Conservation (phyloP, 2,888 invertebrate species). For the Lamellibrachia satsuma region DNA sequence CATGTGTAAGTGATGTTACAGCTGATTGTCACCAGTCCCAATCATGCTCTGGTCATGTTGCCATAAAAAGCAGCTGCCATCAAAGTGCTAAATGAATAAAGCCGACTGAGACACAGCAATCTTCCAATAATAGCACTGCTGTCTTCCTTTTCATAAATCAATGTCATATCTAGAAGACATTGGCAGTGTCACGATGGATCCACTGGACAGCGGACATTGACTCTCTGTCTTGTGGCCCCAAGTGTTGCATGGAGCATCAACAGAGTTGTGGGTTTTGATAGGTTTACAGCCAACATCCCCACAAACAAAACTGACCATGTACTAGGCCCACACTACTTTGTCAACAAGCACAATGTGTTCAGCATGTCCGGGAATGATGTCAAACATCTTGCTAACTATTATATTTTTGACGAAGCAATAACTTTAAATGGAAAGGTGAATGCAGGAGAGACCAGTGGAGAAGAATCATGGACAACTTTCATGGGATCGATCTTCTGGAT, state of each 20-base stretch:
- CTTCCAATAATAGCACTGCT: slow-evolving; percentile 11
- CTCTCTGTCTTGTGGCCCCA: not conserved
- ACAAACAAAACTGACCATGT: not conserved
- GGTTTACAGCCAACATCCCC: not conserved
- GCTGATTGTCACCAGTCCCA: not conserved
- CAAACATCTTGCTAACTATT: too few species aligned
- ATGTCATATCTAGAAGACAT: not conserved
- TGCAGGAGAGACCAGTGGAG: too few species aligned
- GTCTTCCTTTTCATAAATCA: slow-evolving; percentile 11
- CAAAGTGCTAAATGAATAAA: not conserved
- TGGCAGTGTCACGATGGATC: not conserved
- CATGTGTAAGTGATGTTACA: not conserved
- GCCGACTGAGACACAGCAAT: not conserved
- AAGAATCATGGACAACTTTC: too few species aligned
- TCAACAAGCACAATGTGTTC: too few species aligned
- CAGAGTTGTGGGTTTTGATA: not conserved
- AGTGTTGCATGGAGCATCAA: not conserved
- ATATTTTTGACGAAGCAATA: too few species aligned
- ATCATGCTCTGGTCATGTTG: not conserved
- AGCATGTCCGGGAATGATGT: too few species aligned
- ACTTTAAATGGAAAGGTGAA: too few species aligned
- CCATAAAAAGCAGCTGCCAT: not conserved
- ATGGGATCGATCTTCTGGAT: too few species aligned
- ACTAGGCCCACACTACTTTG: not conserved
- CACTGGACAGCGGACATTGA: not conserved